Base-by-base conservation (phyloP, 2,113 vertebrate species). In the Eurystomus gularis region DNA sequence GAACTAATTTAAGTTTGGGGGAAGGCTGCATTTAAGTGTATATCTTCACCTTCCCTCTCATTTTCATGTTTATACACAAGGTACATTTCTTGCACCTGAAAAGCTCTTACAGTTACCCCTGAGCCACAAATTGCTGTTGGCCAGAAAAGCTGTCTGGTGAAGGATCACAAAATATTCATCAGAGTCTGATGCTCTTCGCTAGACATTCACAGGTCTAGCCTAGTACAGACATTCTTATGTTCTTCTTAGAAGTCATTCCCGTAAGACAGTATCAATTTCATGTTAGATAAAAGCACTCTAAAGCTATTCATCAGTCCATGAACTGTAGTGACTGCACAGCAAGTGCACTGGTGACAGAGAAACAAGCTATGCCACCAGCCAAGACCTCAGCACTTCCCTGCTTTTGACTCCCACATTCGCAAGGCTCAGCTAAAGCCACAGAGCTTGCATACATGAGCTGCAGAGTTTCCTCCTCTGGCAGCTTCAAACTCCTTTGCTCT, bases 241-340 rank as follows among this genome's bases (percentile, higher is more conserved):
- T 94, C 52, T 76, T 89, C 90, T 83, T 37, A 81, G 57, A 94
- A 94, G 85, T 51, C 76, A 51, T 75, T 90, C 90, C 91, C 95
- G 12, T 33, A 96, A 93, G 85, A 82, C 75, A 60, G 49, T 64
- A 95, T 90, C 96, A 94, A 81, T 88, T 91, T 90, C 72, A 11
- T 16, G 65, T 88, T 35, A 88, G 85, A 88, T 88, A 78, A 93
- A 93, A 96, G 68, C 87, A 79, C 54, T 90, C 33, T 80, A 89
- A 94, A 88, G 62, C 78, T 94, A 79, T 49, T 86, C 78, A 58
- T 77, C 57, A 82, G 61, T 24, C 90, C 80, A 54, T 82, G 71
- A 91, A 80, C 64, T 76, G 69, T 7, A 86, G 82, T 58, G 89
- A 95, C 89, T 91, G n/a, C 79, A 83, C 87, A 88, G 79, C 84